These are phyloP conservation scores for Pangasius djambal DNA, from an alignment of 2,797 vertebrate genomes.

Conservation along the genomic window DNA sequence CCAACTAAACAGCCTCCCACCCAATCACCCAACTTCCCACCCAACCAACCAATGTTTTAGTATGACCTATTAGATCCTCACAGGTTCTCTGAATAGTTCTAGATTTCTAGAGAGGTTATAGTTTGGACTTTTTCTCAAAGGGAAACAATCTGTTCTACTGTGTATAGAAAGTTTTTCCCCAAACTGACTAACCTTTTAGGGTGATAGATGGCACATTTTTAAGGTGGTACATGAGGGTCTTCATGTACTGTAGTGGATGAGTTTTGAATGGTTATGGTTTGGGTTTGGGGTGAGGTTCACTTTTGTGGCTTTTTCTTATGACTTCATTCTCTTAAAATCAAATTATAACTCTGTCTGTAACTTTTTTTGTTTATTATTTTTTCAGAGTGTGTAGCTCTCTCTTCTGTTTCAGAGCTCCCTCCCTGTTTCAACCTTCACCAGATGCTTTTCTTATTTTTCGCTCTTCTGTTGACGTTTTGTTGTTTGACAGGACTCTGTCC, in stretches of 20 bases:
- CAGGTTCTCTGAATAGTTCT: background rate
- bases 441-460: conserved; percentile 86
- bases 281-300: background rate
- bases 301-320: conserved; percentile 3
- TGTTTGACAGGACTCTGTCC: conserved; percentile 36
- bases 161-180: background rate
- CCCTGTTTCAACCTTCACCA: conserved; percentile 83
- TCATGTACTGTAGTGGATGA: too few species aligned
- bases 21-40: too few species aligned
- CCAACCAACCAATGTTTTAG: background rate
- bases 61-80: background rate
- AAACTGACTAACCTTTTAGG: background rate
- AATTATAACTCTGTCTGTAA: background rate
- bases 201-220: background rate
- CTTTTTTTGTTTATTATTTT: background rate
- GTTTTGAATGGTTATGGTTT: background rate
- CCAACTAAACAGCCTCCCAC: background rate
- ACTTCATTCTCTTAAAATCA: conserved; percentile 16
- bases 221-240: background rate
- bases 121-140: background rate
- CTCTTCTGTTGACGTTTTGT: conserved; percentile 65
- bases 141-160: background rate
- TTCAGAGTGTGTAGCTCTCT: background rate
- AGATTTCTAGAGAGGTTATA: background rate
- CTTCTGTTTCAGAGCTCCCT: conserved; percentile 40